Evolutionary conservation across 2,797 vertebrate genomes (phyloP).

Genomic region (Eulemur rubriventer): DNA sequence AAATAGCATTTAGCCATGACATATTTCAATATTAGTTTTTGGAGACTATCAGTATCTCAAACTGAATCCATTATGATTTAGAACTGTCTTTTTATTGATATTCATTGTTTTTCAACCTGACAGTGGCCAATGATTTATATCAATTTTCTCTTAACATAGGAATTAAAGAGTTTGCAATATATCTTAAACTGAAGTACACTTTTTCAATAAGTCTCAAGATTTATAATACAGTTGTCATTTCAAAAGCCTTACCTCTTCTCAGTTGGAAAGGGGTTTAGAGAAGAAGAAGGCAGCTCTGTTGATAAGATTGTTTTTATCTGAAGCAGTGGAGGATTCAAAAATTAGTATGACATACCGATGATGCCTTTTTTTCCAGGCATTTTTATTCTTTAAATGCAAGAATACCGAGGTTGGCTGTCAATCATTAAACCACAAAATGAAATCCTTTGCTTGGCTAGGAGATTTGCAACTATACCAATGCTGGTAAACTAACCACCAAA

Average conservation of each 20-base stretch:
- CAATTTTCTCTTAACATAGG: slow-evolving; percentile 63
- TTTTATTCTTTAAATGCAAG: slow-evolving; percentile 1
- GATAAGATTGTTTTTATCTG: slow-evolving; percentile 41
- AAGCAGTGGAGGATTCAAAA: slow-evolving; percentile 59
- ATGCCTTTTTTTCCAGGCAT: slow-evolving; percentile 7
- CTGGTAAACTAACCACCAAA: slow-evolving; percentile 82
- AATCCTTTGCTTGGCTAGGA: slow-evolving; percentile 53
- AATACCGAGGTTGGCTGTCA: slow-evolving; percentile 54
- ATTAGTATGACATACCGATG: slow-evolving; percentile 34
- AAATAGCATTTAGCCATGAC: slow-evolving; percentile 69
- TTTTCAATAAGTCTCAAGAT: slow-evolving; percentile 27
- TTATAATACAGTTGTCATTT: slow-evolving; percentile 59
- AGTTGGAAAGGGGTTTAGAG: not conserved
- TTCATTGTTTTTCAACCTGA: slow-evolving; percentile 64
- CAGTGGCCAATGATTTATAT: slow-evolving; percentile 46
- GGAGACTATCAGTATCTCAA: slow-evolving; percentile 9
- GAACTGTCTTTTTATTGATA: slow-evolving; percentile 71
- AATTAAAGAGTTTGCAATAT: slow-evolving; percentile 55
- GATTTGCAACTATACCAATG: slow-evolving; percentile 70
- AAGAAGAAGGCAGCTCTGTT: slow-evolving; percentile 38
- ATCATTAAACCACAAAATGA: slow-evolving; percentile 63
- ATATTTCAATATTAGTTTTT: slow-evolving; percentile 62
- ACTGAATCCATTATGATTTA: slow-evolving; percentile 62
- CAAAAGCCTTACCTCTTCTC: slow-evolving; percentile 48
- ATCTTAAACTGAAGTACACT: slow-evolving; percentile 62